Evolutionary conservation across 2,113 vertebrate genomes (phyloP).

Genomic region (Alaudala cheleensis): DNA sequence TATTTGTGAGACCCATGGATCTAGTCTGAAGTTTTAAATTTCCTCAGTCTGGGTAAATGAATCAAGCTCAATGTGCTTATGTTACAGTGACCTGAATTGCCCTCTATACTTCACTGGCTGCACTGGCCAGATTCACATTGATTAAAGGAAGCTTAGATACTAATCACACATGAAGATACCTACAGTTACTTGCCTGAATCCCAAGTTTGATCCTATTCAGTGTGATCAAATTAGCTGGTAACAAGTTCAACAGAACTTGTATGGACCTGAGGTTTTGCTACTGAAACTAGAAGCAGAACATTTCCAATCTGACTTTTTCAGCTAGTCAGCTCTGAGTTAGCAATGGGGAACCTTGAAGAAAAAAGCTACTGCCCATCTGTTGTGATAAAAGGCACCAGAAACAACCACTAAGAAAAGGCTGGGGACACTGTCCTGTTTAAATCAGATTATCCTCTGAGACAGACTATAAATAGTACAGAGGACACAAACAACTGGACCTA

Average conservation of each 20-base stretch:
- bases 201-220: not conserved
- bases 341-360: not conserved
- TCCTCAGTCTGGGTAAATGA: not conserved
- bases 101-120: not conserved
- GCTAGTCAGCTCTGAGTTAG: not conserved
- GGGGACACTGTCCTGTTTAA: not conserved
- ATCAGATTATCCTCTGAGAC: constrained; percentile 8
- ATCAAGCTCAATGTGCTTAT: not conserved
- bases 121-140: not conserved
- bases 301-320: not conserved
- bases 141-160: constrained; percentile 29
- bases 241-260: not conserved
- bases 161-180: constrained; percentile 6
- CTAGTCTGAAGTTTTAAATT: not conserved
- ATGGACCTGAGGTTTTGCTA: not conserved
- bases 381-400: not conserved
- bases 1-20: not conserved
- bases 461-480: not conserved
- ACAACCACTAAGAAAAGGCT: not conserved
- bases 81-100: not conserved
- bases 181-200: not conserved
- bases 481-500: not conserved
- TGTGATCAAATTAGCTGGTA: not conserved
- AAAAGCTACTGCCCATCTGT: not conserved
- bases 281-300: not conserved